A percentile compares a stretch with the other conserved stretches of the same genome.
phyloP scores from a whole-genome alignment of 2,888 invertebrate genomes.

The Pegoplata infirma region DNA sequence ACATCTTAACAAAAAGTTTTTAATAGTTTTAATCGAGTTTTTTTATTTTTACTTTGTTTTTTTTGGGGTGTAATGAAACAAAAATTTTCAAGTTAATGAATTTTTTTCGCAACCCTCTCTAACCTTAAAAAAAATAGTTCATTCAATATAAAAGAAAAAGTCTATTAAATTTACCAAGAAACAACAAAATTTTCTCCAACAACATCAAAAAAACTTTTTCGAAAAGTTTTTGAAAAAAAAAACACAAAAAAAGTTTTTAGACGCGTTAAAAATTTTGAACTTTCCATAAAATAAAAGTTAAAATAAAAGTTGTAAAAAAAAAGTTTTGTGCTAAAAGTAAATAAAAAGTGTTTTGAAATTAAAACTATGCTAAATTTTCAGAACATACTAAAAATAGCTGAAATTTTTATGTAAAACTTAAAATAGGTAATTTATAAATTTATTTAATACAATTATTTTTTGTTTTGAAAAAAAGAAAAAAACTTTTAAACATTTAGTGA shows the following conservation, averaged over 20 bases:
- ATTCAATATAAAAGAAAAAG: too few relatives aligned
- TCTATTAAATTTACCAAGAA: background rate
- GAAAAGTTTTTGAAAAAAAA: conserved; percentile 34
- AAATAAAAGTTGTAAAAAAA: background rate
- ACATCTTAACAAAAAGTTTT: conserved; percentile 7
- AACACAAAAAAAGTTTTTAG: conserved; percentile 41
- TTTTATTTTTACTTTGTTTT: too few relatives aligned
- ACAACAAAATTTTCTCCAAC: background rate
- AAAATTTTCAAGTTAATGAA: conserved; percentile 32
- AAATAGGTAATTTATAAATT: conserved; percentile 54
- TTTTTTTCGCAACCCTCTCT: conserved; percentile 37
- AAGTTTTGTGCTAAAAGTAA: background rate
- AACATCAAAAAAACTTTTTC: conserved; percentile 32
- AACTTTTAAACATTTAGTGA: background rate
- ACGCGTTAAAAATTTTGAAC: conserved; percentile 31
- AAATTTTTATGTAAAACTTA: conserved; percentile 6
- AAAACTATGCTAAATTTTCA: conserved; percentile 33
- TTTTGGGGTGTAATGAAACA: background rate
- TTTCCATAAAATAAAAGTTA: conserved; percentile 3
- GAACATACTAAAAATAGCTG: conserved; percentile 25
- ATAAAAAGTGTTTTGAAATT: background rate
- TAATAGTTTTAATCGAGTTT: background rate
- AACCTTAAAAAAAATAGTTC: too few relatives aligned
- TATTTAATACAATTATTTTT: conserved; percentile 29
- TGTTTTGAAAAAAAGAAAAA: too few relatives aligned